These are phyloP conservation scores for Galerucella calmariensis DNA, from an alignment of 2,888 invertebrate species.

Conservation along the genomic window DNA sequence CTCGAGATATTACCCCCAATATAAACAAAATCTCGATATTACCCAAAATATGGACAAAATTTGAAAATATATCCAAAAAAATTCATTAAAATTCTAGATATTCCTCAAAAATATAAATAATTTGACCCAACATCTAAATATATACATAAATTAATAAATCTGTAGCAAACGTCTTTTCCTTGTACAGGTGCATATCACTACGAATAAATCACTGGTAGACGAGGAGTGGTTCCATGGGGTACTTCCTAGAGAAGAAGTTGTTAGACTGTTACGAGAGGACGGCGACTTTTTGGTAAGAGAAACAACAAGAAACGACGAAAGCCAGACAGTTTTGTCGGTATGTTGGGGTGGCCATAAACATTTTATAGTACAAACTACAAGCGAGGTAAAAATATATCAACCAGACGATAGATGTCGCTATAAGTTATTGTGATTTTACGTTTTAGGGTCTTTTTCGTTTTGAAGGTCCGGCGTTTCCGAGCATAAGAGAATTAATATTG, in stretches of 20 bases:
- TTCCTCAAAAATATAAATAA: too few relatives aligned
- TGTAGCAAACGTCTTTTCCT: not conserved
- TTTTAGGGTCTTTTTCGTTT: slow-evolving; percentile 89
- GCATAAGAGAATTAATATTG: slow-evolving; percentile 89
- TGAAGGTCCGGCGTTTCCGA: slow-evolving; percentile 93
- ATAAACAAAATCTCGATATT: too few relatives aligned
- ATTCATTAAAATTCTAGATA: too few relatives aligned
- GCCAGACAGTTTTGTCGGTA: slow-evolving; percentile 93
- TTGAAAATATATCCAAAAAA: too few relatives aligned
- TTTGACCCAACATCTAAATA: too few relatives aligned
- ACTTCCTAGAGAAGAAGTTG: slow-evolving; percentile 94
- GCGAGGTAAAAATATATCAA: slow-evolving; percentile 73
- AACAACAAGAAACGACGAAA: slow-evolving; percentile 90
- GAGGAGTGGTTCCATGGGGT: slow-evolving; percentile 99
- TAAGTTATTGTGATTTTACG: not conserved
- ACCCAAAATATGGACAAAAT: too few relatives aligned
- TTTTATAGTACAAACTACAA: slow-evolving; percentile 95
- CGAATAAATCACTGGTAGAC: slow-evolving; percentile 78
- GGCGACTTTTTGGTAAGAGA: slow-evolving; percentile 96
- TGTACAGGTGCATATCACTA: slow-evolving; percentile 59
- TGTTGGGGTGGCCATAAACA: slow-evolving; percentile 97
- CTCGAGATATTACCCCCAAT: too few relatives aligned
- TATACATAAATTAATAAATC: too few relatives aligned
- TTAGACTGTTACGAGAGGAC: slow-evolving; percentile 87
- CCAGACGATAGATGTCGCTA: not conserved